Base-by-base conservation (phyloP, 2,113 vertebrate species). In the Pampusana beccarii region DNA sequence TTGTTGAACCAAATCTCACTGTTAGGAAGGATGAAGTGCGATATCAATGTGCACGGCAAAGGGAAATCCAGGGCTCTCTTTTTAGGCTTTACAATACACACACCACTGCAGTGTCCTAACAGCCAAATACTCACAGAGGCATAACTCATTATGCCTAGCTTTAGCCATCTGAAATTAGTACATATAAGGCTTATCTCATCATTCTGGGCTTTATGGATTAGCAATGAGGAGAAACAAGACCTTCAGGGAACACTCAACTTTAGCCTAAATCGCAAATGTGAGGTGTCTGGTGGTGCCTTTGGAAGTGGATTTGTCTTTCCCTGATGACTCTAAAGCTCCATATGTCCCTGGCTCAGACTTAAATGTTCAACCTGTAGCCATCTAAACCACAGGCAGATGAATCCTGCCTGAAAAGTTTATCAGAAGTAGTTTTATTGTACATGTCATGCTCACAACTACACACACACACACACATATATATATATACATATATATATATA, bases 41-140 rank as follows among this genome's bases (percentile, higher is more conserved):
- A 66, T 17, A 18, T 28, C 36, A 83, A 6, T 6, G 6, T 54
- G 21, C 5, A 31, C 80, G 51, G 62, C 11, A 44, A 65, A 29
- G 46, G 75, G 53, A 73, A 71, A 57, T 69, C 23, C 6, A 3
- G 25, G 13, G 10, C 9, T 36, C 9, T 36, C 7, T 69, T 19
- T 56, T 92, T 62, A 73, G 18, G 34, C 28, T 72, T 73, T 74
- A 73, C 66, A 44, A 33, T 62, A 42, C 34, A 40, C 15, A 28
- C 13, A 10, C 24, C 0, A 0, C 18, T 71, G 31, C 64, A 51
- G 33, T 42, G 33, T 88, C 17, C 0, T 0, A 60, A 46, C 10
- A 65, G 33, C 9, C 33, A 33, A n/a, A 60, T 16, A 70, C 56
- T 86, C 46, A 72, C 14, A 61, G 46, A 69, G 16, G 38, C n/a